phyloP scores from a whole-genome alignment of 2,797 vertebrate species.

The Sarcoramphus papa region DNA sequence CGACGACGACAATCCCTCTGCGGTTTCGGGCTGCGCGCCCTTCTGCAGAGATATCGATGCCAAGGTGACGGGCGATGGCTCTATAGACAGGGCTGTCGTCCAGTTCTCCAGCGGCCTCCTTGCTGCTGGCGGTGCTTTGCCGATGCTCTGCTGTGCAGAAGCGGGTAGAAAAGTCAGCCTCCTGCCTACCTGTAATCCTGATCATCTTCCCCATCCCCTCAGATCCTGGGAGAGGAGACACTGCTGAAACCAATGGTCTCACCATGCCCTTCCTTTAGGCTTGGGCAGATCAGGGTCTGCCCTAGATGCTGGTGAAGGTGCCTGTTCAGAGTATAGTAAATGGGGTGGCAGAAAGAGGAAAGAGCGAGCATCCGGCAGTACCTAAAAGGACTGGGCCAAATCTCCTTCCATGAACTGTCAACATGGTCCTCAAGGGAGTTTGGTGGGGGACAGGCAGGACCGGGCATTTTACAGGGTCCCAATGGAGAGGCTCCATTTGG shows the following conservation, averaged over 20 bases:
- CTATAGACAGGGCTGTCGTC: constrained; percentile 74
- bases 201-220: not conserved
- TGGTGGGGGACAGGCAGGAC: not conserved
- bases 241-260: not conserved
- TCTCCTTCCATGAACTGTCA: not conserved
- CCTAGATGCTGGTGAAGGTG: not conserved
- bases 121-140: not conserved
- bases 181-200: not conserved
- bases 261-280: not conserved
- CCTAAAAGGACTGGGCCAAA: not conserved
- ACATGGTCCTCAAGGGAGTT: not conserved
- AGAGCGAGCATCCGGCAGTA: accelerated
- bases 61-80: constrained; percentile 77
- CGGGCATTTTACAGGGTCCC: not conserved
- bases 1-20: constrained; percentile 80
- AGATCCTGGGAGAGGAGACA: not conserved
- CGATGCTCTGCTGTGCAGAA: not conserved
- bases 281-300: not conserved
- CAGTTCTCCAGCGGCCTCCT: constrained; percentile 63
- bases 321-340: not conserved
- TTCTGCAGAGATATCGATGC: constrained; percentile 74
- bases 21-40: constrained; percentile 54
- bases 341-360: not conserved
- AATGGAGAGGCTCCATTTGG: not conserved
- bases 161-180: not conserved